These are phyloP conservation scores for Dasysyrphus albostriatus DNA, from an alignment of 2,888 invertebrate species.

Conservation along the genomic window DNA sequence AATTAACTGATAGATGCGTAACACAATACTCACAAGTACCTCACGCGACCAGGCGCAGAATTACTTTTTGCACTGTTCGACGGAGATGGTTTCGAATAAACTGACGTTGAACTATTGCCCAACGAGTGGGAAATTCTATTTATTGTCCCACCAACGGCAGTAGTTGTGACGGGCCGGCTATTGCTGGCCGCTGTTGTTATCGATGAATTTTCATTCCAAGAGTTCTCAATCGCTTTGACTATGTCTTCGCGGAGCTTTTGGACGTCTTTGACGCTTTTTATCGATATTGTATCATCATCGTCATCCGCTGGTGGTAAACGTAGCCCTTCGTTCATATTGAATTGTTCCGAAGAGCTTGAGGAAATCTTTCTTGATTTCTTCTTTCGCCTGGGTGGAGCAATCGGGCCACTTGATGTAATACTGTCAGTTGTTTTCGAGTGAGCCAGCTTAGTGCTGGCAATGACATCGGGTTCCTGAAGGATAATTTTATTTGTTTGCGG, in stretches of 20 bases:
- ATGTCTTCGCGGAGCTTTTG: slow-evolving; percentile 82
- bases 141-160: slow-evolving; percentile 80
- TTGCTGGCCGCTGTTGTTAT: slow-evolving; percentile 78
- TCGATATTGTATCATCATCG: slow-evolving; percentile 81
- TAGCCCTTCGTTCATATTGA: slow-evolving; percentile 81
- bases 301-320: slow-evolving; percentile 80
- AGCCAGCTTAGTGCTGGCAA: slow-evolving; percentile 93
- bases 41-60: slow-evolving; percentile 83
- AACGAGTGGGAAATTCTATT: slow-evolving; percentile 83
- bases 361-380: slow-evolving; percentile 85
- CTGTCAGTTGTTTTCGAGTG: slow-evolving; percentile 84
- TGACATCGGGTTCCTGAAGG: slow-evolving; percentile 93
- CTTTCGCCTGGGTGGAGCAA: slow-evolving; percentile 92
- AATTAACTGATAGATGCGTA: slow-evolving; percentile 49
- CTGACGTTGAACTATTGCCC: slow-evolving; percentile 83
- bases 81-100: slow-evolving; percentile 83
- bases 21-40: slow-evolving; percentile 78
- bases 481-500: slow-evolving; percentile 78
- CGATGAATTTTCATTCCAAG: slow-evolving; percentile 85
- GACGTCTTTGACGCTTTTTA: slow-evolving; percentile 81
- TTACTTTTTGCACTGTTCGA: slow-evolving; percentile 84
- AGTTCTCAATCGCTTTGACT: slow-evolving; percentile 90
- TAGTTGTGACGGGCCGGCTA: slow-evolving; percentile 80
- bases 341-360: slow-evolving; percentile 83
- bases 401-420: slow-evolving; percentile 85